Conservation (phyloP, 2,888 invertebrate species). For the Gastrophysa polygoni region DNA sequence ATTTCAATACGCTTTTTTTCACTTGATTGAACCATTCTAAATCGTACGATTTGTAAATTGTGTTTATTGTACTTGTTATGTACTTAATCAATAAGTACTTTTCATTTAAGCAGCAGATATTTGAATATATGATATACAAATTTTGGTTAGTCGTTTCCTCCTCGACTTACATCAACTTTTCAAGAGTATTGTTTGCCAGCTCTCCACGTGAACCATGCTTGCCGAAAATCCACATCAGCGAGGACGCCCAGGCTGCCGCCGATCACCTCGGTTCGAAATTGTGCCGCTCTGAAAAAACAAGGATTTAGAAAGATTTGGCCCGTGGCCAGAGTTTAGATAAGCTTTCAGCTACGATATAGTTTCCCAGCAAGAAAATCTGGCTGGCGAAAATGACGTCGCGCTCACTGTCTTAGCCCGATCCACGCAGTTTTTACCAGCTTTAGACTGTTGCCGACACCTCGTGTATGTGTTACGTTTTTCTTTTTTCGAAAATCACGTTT, state of each 20-base stretch:
- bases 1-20: too few species aligned
- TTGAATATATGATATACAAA: too few species aligned
- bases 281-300: slow-evolving; percentile 34
- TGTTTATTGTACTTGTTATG: too few species aligned
- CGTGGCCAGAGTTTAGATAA: slow-evolving; percentile 46
- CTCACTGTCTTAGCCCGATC: slow-evolving; percentile 34
- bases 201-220: too few species aligned
- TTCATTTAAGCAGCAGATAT: too few species aligned
- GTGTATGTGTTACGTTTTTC: slow-evolving; percentile 39
- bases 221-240: background rate
- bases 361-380: slow-evolving; percentile 39
- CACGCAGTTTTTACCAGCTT: slow-evolving; percentile 28
- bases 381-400: slow-evolving; percentile 39
- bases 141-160: too few species aligned
- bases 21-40: too few species aligned
- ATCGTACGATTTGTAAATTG: too few species aligned
- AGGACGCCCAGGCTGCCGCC: background rate
- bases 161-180: too few species aligned
- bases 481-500: slow-evolving; percentile 16
- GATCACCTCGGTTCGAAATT: slow-evolving; percentile 17
- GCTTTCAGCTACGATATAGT: slow-evolving; percentile 36
- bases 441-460: slow-evolving; percentile 36
- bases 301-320: slow-evolving; percentile 45
- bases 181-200: too few species aligned
- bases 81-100: too few species aligned